Conservation (phyloP, 2,888 invertebrate species). For the Cheilosia scutellata region DNA sequence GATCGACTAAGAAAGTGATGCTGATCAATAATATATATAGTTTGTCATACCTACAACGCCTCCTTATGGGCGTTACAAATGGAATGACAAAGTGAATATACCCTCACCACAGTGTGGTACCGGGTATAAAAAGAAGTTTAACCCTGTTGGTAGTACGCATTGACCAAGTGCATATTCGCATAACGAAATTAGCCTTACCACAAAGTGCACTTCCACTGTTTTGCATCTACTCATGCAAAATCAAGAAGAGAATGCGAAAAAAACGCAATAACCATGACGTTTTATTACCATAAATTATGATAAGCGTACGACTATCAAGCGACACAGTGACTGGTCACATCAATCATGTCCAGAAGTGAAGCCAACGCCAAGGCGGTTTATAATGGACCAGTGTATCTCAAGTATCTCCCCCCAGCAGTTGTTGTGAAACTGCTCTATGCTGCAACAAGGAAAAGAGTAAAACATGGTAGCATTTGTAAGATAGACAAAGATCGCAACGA, state of each 20-base stretch:
- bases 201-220: slow-evolving; percentile 56
- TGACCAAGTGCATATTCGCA: slow-evolving; percentile 70
- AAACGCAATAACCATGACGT: slow-evolving; percentile 57
- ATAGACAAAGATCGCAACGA: slow-evolving; percentile 23
- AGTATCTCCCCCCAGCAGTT: slow-evolving; percentile 37
- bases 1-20: too few species aligned
- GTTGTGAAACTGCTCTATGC: slow-evolving; percentile 52
- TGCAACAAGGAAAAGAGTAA: slow-evolving; percentile 62
- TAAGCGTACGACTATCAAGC: slow-evolving; percentile 60
- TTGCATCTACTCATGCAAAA: slow-evolving; percentile 27
- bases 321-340: slow-evolving; percentile 64
- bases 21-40: too few species aligned
- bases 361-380: slow-evolving; percentile 29
- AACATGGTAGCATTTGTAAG: slow-evolving; percentile 39
- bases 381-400: slow-evolving; percentile 34
- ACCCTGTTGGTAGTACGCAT: slow-evolving; percentile 39
- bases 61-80: too few species aligned
- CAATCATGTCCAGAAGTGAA: slow-evolving; percentile 40
- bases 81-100: too few species aligned
- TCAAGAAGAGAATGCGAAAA: slow-evolving; percentile 21
- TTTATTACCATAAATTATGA: slow-evolving; percentile 73
- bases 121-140: slow-evolving; percentile 13
- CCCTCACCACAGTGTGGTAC: too few species aligned
- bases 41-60: too few species aligned
- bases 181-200: slow-evolving; percentile 48